A percentile compares a stretch with the other conserved stretches of the same genome.
phyloP scores from a whole-genome alignment of 2,797 vertebrate genomes.

The Eupleurogrammus muticus region DNA sequence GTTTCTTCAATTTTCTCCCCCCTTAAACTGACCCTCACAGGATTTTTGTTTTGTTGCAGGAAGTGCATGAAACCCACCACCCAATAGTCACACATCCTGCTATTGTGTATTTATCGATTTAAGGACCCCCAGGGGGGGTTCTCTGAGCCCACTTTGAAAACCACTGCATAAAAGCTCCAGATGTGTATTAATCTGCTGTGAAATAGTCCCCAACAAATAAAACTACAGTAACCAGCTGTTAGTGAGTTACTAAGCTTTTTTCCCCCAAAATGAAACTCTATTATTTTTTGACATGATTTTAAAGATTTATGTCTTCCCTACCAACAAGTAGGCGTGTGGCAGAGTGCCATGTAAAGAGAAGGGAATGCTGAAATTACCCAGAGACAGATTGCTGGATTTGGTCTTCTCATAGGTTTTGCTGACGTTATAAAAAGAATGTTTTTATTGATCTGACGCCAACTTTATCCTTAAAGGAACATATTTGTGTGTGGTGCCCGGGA shows the following conservation, averaged over 20 bases:
- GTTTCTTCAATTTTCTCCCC: too few species aligned
- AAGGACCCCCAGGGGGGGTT: too few species aligned
- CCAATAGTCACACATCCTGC: too few species aligned
- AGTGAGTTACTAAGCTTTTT: not conserved
- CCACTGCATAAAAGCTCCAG: not conserved
- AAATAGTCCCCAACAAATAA: not conserved
- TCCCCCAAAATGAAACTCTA: not conserved
- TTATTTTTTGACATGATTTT: not conserved
- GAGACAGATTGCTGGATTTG: not conserved
- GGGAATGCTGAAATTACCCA: not conserved
- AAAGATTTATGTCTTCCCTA: not conserved
- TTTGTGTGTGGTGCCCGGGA: not conserved
- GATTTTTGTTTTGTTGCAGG: too few species aligned
- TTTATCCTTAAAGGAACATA: not conserved
- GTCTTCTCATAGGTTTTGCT: not conserved
- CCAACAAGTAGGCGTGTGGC: not conserved
- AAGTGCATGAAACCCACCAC: too few species aligned
- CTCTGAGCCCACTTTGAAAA: too few species aligned
- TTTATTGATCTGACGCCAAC: not conserved
- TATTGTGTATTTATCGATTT: too few species aligned
- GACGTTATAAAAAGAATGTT: not conserved
- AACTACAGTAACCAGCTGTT: not conserved
- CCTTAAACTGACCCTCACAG: too few species aligned
- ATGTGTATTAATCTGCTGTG: not conserved
- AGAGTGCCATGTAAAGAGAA: not conserved